phyloP scores from a whole-genome alignment of 1,140 invertebrate species.

The Trinorchestia longiramus region DNA sequence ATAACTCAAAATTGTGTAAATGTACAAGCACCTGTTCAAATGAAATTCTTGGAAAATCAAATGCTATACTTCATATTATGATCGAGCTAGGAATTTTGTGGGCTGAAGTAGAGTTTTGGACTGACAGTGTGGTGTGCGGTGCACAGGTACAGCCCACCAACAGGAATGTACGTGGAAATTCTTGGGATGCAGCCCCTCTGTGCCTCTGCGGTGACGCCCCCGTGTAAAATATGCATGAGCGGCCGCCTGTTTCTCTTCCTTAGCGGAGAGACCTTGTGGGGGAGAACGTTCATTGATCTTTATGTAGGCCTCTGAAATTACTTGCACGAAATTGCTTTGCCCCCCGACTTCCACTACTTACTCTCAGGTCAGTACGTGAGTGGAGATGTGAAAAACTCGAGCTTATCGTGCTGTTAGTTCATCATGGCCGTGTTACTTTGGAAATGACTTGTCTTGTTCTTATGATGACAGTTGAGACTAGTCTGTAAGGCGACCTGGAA shows the following conservation, averaged over 20 bases:
- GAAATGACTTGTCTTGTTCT: no score
- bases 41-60: no score
- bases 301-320: neutral
- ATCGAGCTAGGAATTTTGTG: neutral
- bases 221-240: slow-evolving; percentile 19
- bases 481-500: neutral
- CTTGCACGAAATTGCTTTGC: neutral
- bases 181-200: neutral
- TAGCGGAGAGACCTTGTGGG: neutral
- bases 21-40: no score
- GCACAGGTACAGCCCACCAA: neutral
- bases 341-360: neutral
- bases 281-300: neutral
- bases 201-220: neutral
- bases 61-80: neutral
- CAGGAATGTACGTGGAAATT: slow-evolving; percentile 3
- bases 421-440: no score
- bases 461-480: no score
- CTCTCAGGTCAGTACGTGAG: neutral
- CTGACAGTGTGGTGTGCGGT: neutral
- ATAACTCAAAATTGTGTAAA: no score
- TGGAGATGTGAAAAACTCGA: neutral
- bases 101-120: no score
- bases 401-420: neutral
- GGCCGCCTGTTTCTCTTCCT: neutral